Conservation (phyloP, 2,113 vertebrate species). For the Chrysemys picta region DNA sequence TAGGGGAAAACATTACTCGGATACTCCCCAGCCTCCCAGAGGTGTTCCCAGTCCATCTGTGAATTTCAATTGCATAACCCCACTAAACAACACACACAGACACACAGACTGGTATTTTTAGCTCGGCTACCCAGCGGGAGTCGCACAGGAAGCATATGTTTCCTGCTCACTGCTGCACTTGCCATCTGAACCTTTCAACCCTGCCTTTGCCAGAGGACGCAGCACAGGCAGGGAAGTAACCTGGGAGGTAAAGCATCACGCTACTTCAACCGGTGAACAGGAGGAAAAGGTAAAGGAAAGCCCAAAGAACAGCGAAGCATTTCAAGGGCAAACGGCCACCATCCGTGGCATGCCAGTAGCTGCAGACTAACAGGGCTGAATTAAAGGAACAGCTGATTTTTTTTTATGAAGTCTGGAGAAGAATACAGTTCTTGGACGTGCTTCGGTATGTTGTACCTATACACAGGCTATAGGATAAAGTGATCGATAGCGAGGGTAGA, state of each 20-base stretch:
- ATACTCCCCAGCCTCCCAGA: constrained; percentile 37
- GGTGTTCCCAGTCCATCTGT: constrained; percentile 56
- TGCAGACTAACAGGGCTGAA: neutral
- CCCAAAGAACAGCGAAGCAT: neutral
- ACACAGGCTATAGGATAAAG: neutral
- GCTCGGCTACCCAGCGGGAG: neutral
- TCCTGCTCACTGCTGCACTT: neutral
- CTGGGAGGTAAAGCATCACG: neutral
- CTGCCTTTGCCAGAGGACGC: neutral
- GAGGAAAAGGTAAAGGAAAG: neutral
- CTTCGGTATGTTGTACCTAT: neutral
- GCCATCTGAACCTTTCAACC: fast-evolving
- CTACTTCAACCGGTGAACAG: neutral
- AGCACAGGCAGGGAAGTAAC: neutral
- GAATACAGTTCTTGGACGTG: neutral
- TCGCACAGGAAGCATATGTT: neutral
- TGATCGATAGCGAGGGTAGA: neutral
- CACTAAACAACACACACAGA: neutral
- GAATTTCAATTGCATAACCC: constrained; percentile 1
- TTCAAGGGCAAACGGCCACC: neutral
- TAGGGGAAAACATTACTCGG: constrained; percentile 43
- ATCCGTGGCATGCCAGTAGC: neutral
- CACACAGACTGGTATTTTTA: neutral
- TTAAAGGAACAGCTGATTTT: neutral
- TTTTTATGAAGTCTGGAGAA: neutral